Percentiles rank a stretch among this genome's conserved stretches.
phyloP scores from a whole-genome alignment of 92 coral and sea anemone genomes.

The Pocillopora meandrina region DNA sequence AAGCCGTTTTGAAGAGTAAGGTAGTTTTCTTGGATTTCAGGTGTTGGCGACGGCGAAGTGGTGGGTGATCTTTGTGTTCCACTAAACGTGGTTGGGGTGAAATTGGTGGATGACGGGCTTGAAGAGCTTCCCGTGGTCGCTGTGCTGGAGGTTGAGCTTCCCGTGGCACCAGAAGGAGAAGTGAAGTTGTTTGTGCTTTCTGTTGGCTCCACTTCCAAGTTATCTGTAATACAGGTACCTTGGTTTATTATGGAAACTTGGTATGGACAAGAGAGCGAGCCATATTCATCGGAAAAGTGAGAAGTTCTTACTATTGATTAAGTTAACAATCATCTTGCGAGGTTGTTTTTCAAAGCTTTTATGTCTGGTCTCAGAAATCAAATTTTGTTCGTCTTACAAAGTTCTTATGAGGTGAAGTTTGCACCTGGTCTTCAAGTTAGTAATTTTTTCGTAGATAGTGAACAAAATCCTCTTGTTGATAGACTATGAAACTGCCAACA shows the following conservation, averaged over 20 bases:
- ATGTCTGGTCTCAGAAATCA: too few species aligned
- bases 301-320: too few species aligned
- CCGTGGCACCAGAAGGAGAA: conserved; percentile 10
- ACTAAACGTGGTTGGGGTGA: conserved; percentile 1
- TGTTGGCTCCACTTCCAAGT: conserved; percentile 28
- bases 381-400: too few species aligned
- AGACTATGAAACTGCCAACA: too few species aligned
- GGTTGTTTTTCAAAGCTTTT: too few species aligned
- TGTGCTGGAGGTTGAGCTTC: conserved; percentile 7
- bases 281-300: neutral
- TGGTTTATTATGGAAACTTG: neutral
- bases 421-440: too few species aligned
- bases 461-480: too few species aligned
- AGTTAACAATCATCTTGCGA: too few species aligned
- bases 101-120: conserved; percentile 7
- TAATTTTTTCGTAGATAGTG: too few species aligned
- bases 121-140: neutral
- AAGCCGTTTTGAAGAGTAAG: conserved; percentile 60
- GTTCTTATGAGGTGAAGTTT: too few species aligned
- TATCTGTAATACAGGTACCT: conserved; percentile 2
- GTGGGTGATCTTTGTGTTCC: conserved; percentile 17
- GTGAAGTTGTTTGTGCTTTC: conserved; percentile 23
- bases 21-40: conserved; percentile 51
- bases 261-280: neutral
- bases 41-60: conserved; percentile 32